phyloP scores from a whole-genome alignment of 2,888 invertebrate genomes.

The Conistra vaccinii region DNA sequence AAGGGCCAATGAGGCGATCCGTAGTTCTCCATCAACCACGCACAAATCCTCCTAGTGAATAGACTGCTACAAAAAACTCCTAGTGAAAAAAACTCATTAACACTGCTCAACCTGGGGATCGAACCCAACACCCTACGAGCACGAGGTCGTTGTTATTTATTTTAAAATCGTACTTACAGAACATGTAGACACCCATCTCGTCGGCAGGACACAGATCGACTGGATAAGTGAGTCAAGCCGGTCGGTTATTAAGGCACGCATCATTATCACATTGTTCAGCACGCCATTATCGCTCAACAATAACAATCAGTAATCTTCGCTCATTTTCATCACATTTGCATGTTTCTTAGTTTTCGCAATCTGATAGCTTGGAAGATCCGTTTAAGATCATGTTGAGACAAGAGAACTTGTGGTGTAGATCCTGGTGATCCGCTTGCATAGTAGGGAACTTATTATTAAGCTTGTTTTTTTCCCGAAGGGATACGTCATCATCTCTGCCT shows the following conservation, averaged over 20 bases:
- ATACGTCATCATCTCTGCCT: too few species aligned
- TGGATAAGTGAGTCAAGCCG: constrained; percentile 12
- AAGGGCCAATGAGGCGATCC: neutral
- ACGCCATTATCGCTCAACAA: constrained; percentile 41
- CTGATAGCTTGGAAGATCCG: constrained; percentile 48
- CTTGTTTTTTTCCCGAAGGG: neutral
- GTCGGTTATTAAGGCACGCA: constrained; percentile 41
- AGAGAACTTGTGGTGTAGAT: constrained; percentile 15
- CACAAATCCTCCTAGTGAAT: too few species aligned
- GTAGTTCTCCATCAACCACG: too few species aligned
- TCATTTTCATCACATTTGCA: constrained; percentile 66
- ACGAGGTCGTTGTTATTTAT: neutral
- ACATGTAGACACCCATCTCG: constrained; percentile 45
- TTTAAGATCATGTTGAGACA: constrained; percentile 35
- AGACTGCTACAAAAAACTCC: neutral
- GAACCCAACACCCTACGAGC: neutral
- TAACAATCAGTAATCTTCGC: constrained; percentile 56
- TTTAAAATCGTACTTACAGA: constrained; percentile 32
- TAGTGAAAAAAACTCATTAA: too few species aligned
- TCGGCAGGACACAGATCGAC: constrained; percentile 31
- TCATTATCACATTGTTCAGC: constrained; percentile 44
- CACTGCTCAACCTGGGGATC: neutral
- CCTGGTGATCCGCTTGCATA: constrained; percentile 9
- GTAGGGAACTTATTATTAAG: neutral
- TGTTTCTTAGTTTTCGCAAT: constrained; percentile 39